Percentiles rank a stretch among this genome's conserved stretches.
Conservation (phyloP, 2,797 vertebrate genomes). For the Neoniphon sammara region DNA sequence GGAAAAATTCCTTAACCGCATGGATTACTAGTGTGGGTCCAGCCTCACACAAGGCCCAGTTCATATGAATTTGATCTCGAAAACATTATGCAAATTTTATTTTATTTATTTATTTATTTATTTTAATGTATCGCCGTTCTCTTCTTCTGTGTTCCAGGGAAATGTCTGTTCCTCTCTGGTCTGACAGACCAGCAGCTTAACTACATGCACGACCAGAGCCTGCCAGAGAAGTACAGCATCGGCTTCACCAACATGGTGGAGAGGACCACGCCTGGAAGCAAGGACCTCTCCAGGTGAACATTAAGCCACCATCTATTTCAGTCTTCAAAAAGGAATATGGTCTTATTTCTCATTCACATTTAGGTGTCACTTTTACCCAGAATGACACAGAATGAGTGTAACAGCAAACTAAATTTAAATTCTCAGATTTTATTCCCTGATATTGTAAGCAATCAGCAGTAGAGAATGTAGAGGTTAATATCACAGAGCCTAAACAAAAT, state of each 20-base stretch:
- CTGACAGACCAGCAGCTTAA: conserved; percentile 92
- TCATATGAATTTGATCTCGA: not conserved
- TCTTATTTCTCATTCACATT: not conserved
- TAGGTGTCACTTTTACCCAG: not conserved
- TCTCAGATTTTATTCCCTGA: not conserved
- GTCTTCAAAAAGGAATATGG: not conserved
- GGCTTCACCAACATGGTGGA: conserved; percentile 99
- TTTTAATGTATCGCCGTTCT: not conserved
- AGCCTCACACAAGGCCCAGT: not conserved
- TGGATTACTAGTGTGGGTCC: not conserved
- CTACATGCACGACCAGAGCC: conserved; percentile 91
- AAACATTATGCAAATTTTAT: not conserved
- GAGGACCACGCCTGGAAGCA: conserved; percentile 97
- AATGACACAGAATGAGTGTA: not conserved
- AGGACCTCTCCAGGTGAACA: conserved; percentile 93
- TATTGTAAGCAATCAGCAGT: not conserved
- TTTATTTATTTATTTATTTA: no score
- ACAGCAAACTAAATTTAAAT: not conserved
- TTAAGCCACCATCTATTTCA: not conserved
- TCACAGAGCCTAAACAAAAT: not conserved
- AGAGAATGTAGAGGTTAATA: not conserved
- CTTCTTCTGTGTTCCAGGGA: conserved; percentile 83
- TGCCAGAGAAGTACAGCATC: conserved; percentile 94
- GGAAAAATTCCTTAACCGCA: not conserved
- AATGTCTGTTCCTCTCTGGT: conserved; percentile 96